A percentile compares a stretch with the other conserved stretches of the same genome.
These are phyloP conservation scores for Agraylea sexmaculata DNA, from an alignment of 1,140 invertebrate genomes.

Conservation along the genomic window DNA sequence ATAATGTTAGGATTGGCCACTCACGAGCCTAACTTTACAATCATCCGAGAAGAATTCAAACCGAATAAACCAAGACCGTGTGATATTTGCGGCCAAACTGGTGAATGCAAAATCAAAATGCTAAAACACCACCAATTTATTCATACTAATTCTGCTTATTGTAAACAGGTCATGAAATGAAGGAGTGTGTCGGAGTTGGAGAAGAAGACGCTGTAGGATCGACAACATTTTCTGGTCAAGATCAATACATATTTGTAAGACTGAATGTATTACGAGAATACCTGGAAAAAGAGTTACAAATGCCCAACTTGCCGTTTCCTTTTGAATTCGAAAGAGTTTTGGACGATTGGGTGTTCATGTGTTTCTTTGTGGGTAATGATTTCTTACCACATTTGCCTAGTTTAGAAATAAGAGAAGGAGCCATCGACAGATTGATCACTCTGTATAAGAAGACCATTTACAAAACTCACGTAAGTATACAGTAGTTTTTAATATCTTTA, in stretches of 20 bases:
- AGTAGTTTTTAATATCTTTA: neutral
- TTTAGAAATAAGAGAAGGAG: constrained; percentile 94
- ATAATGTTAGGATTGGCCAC: constrained; percentile 98
- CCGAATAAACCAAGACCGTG: constrained; percentile 94
- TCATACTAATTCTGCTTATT: neutral
- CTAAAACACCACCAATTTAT: neutral
- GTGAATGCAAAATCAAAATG: constrained; percentile 32
- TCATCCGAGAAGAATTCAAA: constrained; percentile 96
- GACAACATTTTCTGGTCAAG: constrained; percentile 51
- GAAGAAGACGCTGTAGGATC: constrained; percentile 30
- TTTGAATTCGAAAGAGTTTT: constrained; percentile 83
- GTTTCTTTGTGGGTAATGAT: constrained; percentile 99
- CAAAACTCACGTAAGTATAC: constrained; percentile 62
- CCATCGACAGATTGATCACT: constrained; percentile 87
- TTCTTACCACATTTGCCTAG: constrained; percentile 98
- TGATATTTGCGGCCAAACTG: constrained; percentile 91
- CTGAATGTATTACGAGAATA: constrained; percentile 92
- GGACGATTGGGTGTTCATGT: constrained; percentile 99
- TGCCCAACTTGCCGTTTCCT: constrained; percentile 88
- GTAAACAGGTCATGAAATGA: constrained; percentile 81
- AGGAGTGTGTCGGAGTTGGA: constrained; percentile 74
- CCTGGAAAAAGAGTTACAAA: constrained; percentile 77
- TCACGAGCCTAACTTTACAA: constrained; percentile 97
- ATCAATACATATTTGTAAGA: constrained; percentile 81
- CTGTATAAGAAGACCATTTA: constrained; percentile 94